Evolutionary conservation across 1,140 invertebrate genomes (phyloP).

Genomic region (Drosophila arawakana): DNA sequence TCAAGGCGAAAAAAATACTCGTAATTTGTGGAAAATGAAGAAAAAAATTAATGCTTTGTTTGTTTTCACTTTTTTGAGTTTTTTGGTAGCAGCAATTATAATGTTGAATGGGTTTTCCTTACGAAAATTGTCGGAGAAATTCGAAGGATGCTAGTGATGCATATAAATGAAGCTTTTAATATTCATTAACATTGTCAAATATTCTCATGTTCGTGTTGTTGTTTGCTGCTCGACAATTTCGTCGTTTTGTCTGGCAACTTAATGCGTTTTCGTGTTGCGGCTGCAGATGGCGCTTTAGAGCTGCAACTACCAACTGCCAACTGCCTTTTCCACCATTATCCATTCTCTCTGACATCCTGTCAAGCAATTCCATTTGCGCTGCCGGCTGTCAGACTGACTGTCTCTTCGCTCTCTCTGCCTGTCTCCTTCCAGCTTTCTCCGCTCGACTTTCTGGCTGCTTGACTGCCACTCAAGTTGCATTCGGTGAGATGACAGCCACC

Average conservation of each 20-base stretch:
- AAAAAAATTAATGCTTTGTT: conserved; percentile 19
- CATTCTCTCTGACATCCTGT: conserved; percentile 41
- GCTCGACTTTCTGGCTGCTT: conserved; percentile 11
- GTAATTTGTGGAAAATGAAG: conserved; percentile 13
- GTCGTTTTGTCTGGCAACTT: conserved; percentile 15
- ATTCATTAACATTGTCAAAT: conserved; percentile 39
- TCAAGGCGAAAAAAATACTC: conserved; percentile 24
- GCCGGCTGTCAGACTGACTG: conserved; percentile 61
- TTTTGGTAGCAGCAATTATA: conserved; percentile 35
- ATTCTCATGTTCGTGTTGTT: conserved; percentile 21
- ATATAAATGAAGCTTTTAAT: conserved; percentile 50
- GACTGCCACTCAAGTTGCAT: conserved; percentile 58
- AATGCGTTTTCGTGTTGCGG: conserved; percentile 42
- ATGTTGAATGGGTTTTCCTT: conserved; percentile 39
- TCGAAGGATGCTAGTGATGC: conserved; percentile 15
- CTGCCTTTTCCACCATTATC: conserved; percentile 15
- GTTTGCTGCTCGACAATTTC: conserved; percentile 29
- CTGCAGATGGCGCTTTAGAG: conserved; percentile 7
- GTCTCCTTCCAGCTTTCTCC: background rate
- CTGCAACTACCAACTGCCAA: conserved; percentile 3
- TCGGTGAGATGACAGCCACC: conserved; percentile 58
- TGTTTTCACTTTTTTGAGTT: conserved; percentile 25
- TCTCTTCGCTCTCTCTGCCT: conserved; percentile 15
- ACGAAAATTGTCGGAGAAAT: background rate
- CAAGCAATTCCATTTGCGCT: conserved; percentile 71